phyloP scores from a whole-genome alignment of 2,888 invertebrate genomes.

The Oscheius sp. region DNA sequence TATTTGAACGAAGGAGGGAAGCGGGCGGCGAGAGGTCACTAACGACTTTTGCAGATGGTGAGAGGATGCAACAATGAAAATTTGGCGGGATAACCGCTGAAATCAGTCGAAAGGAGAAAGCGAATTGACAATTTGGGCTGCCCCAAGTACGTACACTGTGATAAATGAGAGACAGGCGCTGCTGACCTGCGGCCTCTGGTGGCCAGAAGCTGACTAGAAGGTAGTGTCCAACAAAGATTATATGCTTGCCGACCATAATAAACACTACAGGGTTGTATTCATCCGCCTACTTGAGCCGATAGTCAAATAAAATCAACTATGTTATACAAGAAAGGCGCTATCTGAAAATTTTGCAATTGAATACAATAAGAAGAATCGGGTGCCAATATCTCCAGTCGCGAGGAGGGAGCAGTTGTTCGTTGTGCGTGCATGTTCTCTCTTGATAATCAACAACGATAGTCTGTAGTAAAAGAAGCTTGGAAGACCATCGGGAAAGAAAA shows the following conservation, averaged over 20 bases:
- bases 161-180: slow-evolving; percentile 33
- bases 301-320: slow-evolving; percentile 14
- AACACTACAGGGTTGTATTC: slow-evolving; percentile 20
- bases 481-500: not conserved
- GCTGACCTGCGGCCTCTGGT: slow-evolving; percentile 10
- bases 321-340: slow-evolving; percentile 12
- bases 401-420: slow-evolving; percentile 26
- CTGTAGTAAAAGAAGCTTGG: slow-evolving; percentile 1
- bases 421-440: slow-evolving; percentile 14
- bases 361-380: slow-evolving; percentile 5
- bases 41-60: slow-evolving; percentile 22
- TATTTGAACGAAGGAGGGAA: not conserved
- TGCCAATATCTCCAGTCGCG: slow-evolving; percentile 15
- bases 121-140: slow-evolving; percentile 14
- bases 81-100: not conserved
- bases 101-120: not conserved
- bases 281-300: slow-evolving; percentile 28
- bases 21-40: not conserved
- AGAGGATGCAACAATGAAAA: slow-evolving; percentile 21
- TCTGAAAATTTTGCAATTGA: not conserved
- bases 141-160: slow-evolving; percentile 31
- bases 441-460: slow-evolving; percentile 13
- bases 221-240: slow-evolving; percentile 11
- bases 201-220: slow-evolving; percentile 6
- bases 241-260: slow-evolving; percentile 18